A percentile compares a stretch with the other conserved stretches of the same genome.
Evolutionary conservation across 2,113 vertebrate species (phyloP).

Genomic region (Ascaphus truei): DNA sequence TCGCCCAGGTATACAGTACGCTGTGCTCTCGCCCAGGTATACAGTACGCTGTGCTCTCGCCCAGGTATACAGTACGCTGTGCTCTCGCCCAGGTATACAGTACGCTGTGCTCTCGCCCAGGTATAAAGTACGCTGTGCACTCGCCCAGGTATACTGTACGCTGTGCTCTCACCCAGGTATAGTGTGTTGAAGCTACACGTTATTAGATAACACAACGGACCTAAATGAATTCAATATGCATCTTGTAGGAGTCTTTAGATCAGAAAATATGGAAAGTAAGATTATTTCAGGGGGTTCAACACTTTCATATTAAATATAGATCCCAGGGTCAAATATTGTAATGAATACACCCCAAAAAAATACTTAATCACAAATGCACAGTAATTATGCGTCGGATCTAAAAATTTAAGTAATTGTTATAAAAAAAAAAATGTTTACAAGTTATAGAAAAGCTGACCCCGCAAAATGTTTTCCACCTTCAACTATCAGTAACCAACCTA

Average conservation of each 20-base stretch:
- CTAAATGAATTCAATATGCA: slow-evolving; percentile 10
- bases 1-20: too few species aligned
- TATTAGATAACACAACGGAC: slow-evolving; percentile 13
- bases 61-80: too few species aligned
- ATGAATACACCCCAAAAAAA: background rate
- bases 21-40: too few species aligned
- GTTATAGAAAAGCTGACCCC: slow-evolving; percentile 44
- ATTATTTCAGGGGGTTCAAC: slow-evolving; percentile 16
- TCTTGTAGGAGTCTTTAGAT: slow-evolving; percentile 23
- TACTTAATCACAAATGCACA: background rate
- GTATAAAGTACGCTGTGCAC: too few species aligned
- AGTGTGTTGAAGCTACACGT: background rate
- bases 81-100: too few species aligned
- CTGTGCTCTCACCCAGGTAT: too few species aligned
- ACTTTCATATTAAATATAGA: slow-evolving; percentile 29
- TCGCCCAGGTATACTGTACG: too few species aligned
- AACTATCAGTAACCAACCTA: slow-evolving; percentile 51
- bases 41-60: too few species aligned
- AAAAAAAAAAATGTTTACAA: slow-evolving; percentile 27
- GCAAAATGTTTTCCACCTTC: slow-evolving; percentile 54
- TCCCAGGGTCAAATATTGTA: background rate
- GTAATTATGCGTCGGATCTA: background rate
- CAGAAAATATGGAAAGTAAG: slow-evolving; percentile 15
- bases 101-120: too few species aligned
- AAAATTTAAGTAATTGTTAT: slow-evolving; percentile 44